phyloP scores from a whole-genome alignment of 2,113 vertebrate genomes.

The Carettochelys insculpta region DNA sequence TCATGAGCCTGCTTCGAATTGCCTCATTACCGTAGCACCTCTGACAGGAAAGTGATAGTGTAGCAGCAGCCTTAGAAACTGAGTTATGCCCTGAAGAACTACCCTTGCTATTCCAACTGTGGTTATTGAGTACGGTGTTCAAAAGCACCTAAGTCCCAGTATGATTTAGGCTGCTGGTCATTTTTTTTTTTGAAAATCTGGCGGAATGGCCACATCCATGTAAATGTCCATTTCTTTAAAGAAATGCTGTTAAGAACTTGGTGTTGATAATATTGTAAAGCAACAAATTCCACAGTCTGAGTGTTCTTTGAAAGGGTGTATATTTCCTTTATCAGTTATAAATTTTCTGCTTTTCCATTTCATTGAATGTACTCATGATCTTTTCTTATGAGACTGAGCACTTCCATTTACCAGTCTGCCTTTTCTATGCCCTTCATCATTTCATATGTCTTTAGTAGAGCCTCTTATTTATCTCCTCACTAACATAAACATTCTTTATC shows the following conservation, averaged over 20 bases:
- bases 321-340: slow-evolving; percentile 2
- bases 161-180: neutral
- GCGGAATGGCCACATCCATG: neutral
- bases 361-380: neutral
- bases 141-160: neutral
- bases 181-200: neutral
- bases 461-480: neutral
- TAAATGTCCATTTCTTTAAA: neutral
- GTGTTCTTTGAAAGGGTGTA: neutral
- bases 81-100: neutral
- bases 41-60: no score
- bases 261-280: neutral
- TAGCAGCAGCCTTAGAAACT: no score
- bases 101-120: neutral
- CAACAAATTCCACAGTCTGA: neutral
- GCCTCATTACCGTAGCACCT: no score
- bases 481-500: neutral
- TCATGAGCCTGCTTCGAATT: no score
- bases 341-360: neutral
- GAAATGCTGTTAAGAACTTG: neutral
- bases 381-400: neutral
- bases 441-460: neutral
- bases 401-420: neutral
- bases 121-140: neutral
- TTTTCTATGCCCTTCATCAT: neutral